Conservation (phyloP, 2,888 invertebrate species). For the Cephus pulcher region DNA sequence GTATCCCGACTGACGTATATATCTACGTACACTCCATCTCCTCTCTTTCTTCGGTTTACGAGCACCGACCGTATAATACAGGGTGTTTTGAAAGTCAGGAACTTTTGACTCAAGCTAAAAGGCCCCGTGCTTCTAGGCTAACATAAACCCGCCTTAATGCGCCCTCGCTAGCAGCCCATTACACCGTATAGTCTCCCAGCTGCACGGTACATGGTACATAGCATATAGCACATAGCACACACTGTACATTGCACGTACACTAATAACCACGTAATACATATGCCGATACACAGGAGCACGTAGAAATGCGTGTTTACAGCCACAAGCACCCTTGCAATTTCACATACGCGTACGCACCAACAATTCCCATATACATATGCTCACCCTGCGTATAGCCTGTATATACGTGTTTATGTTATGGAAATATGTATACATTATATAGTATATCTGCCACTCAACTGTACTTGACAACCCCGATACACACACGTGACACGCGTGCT, state of each 20-base stretch:
- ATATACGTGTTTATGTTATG: not conserved
- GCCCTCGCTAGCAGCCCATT: conserved; percentile 53
- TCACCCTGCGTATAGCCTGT: not conserved
- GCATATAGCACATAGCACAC: not conserved
- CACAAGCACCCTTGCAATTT: not conserved
- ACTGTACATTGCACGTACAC: not conserved
- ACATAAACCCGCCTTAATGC: conserved; percentile 56
- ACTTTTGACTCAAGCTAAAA: conserved; percentile 52
- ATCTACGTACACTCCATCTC: not conserved
- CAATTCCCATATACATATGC: not conserved
- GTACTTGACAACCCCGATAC: not conserved
- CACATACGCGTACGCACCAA: not conserved
- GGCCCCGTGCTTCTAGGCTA: conserved; percentile 44
- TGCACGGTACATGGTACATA: not conserved
- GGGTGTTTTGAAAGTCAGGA: conserved; percentile 25
- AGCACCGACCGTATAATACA: not conserved
- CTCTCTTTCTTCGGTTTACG: not conserved
- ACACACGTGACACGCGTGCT: not conserved
- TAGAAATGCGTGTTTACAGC: not conserved
- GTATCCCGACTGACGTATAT: too few relatives aligned
- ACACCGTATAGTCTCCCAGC: conserved; percentile 30
- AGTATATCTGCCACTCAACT: not conserved
- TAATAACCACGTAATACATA: not conserved
- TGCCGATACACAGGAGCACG: not conserved
- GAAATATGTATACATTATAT: not conserved